phyloP scores from a whole-genome alignment of 2,797 vertebrate genomes.

The Hozukius guyotensis region DNA sequence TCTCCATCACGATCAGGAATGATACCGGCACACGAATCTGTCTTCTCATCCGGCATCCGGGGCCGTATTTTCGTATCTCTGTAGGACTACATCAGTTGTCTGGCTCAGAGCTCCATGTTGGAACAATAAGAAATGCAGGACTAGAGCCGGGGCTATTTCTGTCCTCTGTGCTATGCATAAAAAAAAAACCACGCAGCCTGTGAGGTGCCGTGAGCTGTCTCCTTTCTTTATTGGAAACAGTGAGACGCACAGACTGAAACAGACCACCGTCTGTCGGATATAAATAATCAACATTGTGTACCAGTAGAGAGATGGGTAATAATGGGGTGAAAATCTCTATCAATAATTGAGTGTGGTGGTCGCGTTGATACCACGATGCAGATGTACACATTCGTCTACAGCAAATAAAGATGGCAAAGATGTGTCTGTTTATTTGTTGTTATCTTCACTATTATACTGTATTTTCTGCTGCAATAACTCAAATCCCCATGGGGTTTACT shows the following conservation, averaged over 20 bases:
- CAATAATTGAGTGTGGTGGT: not conserved
- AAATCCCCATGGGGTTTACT: not conserved
- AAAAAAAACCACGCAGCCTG: slow-evolving; percentile 26
- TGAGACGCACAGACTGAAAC: not conserved
- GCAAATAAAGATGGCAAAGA: not conserved
- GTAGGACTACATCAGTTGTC: slow-evolving; percentile 37
- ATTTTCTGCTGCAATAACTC: not conserved
- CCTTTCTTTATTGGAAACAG: slow-evolving; percentile 4
- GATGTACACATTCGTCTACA: not conserved
- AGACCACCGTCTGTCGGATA: slow-evolving; percentile 1
- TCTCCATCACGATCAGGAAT: slow-evolving; percentile 7
- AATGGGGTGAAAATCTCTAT: not conserved
- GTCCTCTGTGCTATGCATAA: slow-evolving; percentile 49
- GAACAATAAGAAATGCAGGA: slow-evolving; percentile 49
- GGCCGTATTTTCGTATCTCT: slow-evolving; percentile 17
- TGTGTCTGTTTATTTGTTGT: not conserved
- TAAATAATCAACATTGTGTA: not conserved
- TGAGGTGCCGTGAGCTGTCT: not conserved
- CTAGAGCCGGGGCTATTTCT: slow-evolving; percentile 46
- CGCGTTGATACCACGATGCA: not conserved
- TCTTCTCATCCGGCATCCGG: not conserved
- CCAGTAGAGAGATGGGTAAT: not conserved
- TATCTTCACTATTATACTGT: not conserved
- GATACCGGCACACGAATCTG: slow-evolving; percentile 2
- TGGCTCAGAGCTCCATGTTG: slow-evolving; percentile 28